phyloP scores from a whole-genome alignment of 1,140 invertebrate species.

The Cardiocondyla obscurior region DNA sequence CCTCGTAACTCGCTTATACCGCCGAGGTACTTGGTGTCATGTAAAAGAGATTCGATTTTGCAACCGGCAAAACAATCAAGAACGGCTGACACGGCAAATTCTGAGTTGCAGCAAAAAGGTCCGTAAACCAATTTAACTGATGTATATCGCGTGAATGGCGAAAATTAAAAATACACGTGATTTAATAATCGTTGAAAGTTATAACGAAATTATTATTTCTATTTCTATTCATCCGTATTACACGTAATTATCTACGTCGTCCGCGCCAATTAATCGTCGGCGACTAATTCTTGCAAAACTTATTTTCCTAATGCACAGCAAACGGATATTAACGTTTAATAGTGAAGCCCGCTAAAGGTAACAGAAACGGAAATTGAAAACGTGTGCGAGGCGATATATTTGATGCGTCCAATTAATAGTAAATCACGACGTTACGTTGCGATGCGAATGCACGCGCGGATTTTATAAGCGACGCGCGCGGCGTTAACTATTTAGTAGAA shows the following conservation, averaged over 20 bases:
- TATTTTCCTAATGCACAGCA: background rate
- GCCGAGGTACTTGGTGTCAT: constrained; percentile 33
- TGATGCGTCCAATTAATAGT: constrained; percentile 33
- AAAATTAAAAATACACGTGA: constrained; percentile 2
- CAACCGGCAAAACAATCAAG: constrained; percentile 51
- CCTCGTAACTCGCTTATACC: constrained; percentile 66
- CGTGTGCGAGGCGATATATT: background rate
- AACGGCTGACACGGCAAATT: constrained; percentile 38
- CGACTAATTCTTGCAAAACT: background rate
- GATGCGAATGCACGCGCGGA: background rate
- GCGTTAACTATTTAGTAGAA: constrained; percentile 7
- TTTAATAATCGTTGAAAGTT: constrained; percentile 3
- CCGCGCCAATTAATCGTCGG: background rate
- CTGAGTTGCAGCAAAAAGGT: background rate
- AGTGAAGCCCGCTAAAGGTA: background rate
- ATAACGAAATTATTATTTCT: background rate
- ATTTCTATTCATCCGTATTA: background rate
- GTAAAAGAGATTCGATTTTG: constrained; percentile 67
- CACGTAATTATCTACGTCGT: background rate
- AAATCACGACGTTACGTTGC: constrained; percentile 23
- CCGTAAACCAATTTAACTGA: background rate
- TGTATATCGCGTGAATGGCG: constrained; percentile 1
- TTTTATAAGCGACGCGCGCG: background rate
- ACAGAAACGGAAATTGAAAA: constrained; percentile 16
- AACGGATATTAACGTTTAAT: background rate